Evolutionary conservation across 2,797 vertebrate species (phyloP).

Genomic region (Falco concolor): DNA sequence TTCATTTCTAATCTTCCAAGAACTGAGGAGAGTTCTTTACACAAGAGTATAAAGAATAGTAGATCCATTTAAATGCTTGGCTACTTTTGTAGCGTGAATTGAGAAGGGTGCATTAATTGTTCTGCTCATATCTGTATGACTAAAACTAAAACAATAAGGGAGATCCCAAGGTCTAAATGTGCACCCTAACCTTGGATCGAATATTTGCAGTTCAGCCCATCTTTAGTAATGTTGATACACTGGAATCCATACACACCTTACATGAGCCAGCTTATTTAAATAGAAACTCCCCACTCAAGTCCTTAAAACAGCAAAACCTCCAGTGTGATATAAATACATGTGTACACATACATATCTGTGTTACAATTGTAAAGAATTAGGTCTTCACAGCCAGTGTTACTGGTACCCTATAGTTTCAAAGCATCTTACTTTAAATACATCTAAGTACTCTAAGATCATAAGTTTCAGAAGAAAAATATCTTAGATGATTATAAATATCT

Average conservation of each 20-base stretch:
- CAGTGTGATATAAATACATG: neutral
- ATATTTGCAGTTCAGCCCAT: neutral
- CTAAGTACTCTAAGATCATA: neutral
- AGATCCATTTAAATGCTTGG: neutral
- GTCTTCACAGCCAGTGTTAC: neutral
- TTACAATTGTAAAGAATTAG: neutral
- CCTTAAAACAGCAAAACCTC: neutral
- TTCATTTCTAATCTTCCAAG: neutral
- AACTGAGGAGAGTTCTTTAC: neutral
- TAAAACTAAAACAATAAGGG: neutral
- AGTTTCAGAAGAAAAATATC: neutral
- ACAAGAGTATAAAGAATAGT: neutral
- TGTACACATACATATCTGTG: neutral
- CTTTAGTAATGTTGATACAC: neutral
- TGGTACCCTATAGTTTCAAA: neutral
- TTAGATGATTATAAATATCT: neutral
- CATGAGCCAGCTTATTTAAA: neutral
- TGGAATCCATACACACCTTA: neutral
- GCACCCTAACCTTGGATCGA: neutral
- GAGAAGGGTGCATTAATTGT: neutral
- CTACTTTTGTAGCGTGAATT: neutral
- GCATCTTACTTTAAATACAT: neutral
- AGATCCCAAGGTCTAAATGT: neutral
- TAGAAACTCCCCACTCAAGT: neutral
- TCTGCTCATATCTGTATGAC: neutral